These are phyloP conservation scores for Vulpes lagopus DNA, from an alignment of 2,113 vertebrate species.

Conservation along the genomic window DNA sequence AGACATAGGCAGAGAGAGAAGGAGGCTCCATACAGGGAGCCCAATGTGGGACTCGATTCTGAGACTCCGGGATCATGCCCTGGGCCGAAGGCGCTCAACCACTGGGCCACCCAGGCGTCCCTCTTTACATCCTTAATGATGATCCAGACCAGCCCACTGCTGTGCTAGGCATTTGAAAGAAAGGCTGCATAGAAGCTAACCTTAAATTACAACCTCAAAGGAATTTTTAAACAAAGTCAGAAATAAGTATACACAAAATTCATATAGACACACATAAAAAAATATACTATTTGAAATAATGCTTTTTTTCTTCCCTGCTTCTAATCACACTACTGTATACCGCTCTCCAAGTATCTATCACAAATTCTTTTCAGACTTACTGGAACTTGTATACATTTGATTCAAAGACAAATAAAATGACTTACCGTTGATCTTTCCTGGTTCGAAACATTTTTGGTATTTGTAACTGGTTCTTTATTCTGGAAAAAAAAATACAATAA, in stretches of 20 bases:
- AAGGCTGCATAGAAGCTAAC: neutral
- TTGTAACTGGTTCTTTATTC: slow-evolving; percentile 77
- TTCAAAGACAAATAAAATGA: slow-evolving; percentile 63
- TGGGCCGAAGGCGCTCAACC: no score
- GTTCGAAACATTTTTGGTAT: slow-evolving; percentile 72
- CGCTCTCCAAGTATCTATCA: neutral
- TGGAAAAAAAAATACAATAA: slow-evolving; percentile 64
- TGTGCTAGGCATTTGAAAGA: neutral
- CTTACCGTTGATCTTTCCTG: slow-evolving; percentile 74
- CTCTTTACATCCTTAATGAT: neutral
- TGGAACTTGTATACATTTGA: slow-evolving; percentile 51
- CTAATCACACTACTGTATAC: neutral
- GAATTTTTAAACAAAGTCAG: slow-evolving; percentile 40
- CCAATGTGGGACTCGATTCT: no score
- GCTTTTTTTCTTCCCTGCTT: neutral
- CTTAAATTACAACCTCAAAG: slow-evolving; percentile 19
- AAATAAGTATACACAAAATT: neutral
- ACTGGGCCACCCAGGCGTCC: no score
- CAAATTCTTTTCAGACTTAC: slow-evolving; percentile 26
- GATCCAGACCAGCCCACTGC: neutral
- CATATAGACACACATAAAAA: neutral
- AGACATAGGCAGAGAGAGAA: no score
- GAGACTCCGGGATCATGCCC: no score
- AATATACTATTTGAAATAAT: neutral
- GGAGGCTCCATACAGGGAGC: no score